Evolutionary conservation across 2,888 invertebrate species (phyloP).

Genomic region (Trissolcus japonicus): DNA sequence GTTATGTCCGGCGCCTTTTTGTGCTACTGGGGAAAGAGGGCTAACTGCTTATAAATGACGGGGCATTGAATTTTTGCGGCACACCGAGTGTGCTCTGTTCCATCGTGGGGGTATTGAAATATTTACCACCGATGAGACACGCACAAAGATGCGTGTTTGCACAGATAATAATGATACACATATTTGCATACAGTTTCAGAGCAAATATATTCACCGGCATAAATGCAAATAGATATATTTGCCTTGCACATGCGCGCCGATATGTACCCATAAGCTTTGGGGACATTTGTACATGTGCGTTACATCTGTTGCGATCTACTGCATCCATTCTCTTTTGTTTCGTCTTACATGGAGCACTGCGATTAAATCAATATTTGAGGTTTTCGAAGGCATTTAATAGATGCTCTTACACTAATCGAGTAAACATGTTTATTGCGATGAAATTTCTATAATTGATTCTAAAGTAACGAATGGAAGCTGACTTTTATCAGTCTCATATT

Average conservation of each 20-base stretch:
- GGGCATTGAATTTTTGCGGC: conserved; percentile 31
- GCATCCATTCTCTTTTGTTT: conserved; percentile 7
- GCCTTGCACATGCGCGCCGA: conserved; percentile 25
- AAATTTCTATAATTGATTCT: not conserved
- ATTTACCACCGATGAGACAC: conserved; percentile 37
- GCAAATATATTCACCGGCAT: conserved; percentile 46
- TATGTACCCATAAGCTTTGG: conserved; percentile 32
- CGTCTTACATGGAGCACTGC: conserved; percentile 13
- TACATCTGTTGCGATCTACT: conserved; percentile 37
- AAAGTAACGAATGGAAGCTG: not conserved
- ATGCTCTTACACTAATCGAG: not conserved
- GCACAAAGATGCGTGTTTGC: conserved; percentile 46
- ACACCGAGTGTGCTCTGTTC: conserved; percentile 8
- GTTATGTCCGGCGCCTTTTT: conserved; percentile 31
- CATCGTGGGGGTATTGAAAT: conserved; percentile 41
- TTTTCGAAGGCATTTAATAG: not conserved
- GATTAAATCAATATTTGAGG: conserved; percentile 8
- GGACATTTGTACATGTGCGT: conserved; percentile 38
- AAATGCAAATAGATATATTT: conserved; percentile 43
- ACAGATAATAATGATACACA: conserved; percentile 44
- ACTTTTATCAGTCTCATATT: no score
- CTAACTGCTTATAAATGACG: conserved; percentile 35
- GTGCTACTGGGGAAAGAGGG: conserved; percentile 3
- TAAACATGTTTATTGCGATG: not conserved
- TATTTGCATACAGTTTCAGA: conserved; percentile 45